Evolutionary conservation across 2,797 vertebrate species (phyloP), one percentile per base, ranked within the genome.

Genomic region (Sebastes diploproa): DNA sequence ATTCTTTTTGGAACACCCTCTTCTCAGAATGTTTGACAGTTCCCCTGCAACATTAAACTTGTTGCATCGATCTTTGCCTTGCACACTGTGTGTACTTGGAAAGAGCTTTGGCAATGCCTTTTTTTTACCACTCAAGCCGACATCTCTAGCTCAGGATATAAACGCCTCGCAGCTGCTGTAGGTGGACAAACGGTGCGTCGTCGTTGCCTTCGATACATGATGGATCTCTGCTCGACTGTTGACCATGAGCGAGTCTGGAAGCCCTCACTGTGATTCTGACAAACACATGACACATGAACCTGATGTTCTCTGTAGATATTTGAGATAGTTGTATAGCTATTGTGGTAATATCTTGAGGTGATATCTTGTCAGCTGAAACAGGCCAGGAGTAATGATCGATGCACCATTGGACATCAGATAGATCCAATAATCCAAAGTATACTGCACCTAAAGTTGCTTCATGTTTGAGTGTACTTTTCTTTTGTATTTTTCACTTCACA

Each of bases 341-440:
- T 52, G 27, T 77, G 65, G 14, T 80, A 77, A 76, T 55, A 52
- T 65, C 38, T 75, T 27, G n/a, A 61, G 65, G 68, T 42, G 32
- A 59, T 38, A 6, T 23, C 25, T 63, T 63, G 59, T 67, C 77
- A 74, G 60, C 29, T 38, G 30, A 58, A 66, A 55, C 32, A 66
- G 30, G 18, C 13, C 22, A 65, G 34, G 14, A 65, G 74, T 65
- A 78, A 27, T 22, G 73, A 81, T 81, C 81, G 36, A 76, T 82
- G 74, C 10, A 63, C 46, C 4, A 22, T 0, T 59, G 64, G 20
- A 80, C n/a, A n/a, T 76, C 13, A 67, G 32, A 71, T 67, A 27
- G 67, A 73, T 71, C 10, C 34, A 78, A 20, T 29, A 76, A 60
- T 25, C 42, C 10, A 61, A 7, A 7, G 23, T 27, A 11, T 7